Conservation (phyloP, 2,113 vertebrate genomes). For the Malurus melanocephalus region DNA sequence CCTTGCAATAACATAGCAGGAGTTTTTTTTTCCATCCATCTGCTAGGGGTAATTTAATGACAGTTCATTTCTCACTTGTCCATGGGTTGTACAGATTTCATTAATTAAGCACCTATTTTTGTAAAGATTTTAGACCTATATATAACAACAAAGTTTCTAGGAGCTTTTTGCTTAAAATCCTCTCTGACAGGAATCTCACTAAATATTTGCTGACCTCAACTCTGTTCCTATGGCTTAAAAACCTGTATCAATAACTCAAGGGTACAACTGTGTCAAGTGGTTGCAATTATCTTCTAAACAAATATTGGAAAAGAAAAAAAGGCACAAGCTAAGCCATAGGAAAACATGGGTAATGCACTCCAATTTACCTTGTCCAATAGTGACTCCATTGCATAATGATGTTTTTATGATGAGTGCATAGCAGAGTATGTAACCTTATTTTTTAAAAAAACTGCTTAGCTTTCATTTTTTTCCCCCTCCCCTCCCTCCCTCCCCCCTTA, state of each 20-base stretch:
- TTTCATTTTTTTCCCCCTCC: not conserved
- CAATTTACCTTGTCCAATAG: not conserved
- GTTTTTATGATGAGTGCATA: not conserved
- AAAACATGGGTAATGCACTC: not conserved
- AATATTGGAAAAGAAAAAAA: not conserved
- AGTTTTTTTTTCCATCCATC: not conserved
- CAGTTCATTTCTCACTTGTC: not conserved
- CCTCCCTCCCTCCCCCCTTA: rapidly evolving
- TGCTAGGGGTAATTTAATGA: not conserved
- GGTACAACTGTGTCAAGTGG: not conserved
- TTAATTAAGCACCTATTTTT: not conserved
- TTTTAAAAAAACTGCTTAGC: not conserved
- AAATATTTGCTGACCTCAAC: not conserved
- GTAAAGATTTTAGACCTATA: not conserved
- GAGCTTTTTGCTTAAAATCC: conserved; percentile 4
- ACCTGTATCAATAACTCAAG: not conserved
- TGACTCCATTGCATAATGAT: not conserved
- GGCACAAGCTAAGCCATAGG: not conserved
- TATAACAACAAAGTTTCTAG: not conserved
- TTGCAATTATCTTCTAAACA: conserved; percentile 24
- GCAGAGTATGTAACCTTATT: not conserved
- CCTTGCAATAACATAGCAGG: not conserved
- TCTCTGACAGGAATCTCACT: not conserved
- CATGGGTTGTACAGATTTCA: not conserved
- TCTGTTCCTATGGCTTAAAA: not conserved